phyloP scores from a whole-genome alignment of 2,113 vertebrate species.

The Budorcas taxicolor region DNA sequence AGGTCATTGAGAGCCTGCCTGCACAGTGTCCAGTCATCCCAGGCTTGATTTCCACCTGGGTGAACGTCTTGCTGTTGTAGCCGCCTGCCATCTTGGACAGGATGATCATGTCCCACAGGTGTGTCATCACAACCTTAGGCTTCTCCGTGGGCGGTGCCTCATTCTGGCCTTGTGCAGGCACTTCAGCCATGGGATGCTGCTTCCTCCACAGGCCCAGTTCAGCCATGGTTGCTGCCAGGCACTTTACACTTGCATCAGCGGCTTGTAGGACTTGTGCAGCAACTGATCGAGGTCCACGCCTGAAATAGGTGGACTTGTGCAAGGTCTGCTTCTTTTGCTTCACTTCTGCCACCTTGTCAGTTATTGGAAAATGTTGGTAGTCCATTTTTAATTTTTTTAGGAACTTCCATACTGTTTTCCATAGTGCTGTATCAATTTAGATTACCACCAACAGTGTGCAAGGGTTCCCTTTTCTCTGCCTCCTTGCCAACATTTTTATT shows the following conservation, averaged over 20 bases:
- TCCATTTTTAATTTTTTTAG: background rate
- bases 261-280: background rate
- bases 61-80: background rate
- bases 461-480: background rate
- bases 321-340: background rate
- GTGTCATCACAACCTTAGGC: background rate
- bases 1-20: background rate
- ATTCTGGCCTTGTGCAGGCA: background rate
- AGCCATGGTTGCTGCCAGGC: background rate
- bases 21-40: background rate
- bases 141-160: fast-evolving
- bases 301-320: background rate
- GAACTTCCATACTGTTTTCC: background rate
- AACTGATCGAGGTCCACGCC: background rate
- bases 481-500: background rate
- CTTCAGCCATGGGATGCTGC: background rate
- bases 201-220: background rate
- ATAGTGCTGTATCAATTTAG: background rate
- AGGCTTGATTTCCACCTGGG: background rate
- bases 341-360: background rate
- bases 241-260: background rate
- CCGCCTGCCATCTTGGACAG: background rate
- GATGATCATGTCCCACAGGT: background rate
- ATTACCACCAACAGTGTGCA: background rate
- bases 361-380: background rate